phyloP scores from a whole-genome alignment of 2,113 vertebrate genomes.

The Callaeas wilsoni region DNA sequence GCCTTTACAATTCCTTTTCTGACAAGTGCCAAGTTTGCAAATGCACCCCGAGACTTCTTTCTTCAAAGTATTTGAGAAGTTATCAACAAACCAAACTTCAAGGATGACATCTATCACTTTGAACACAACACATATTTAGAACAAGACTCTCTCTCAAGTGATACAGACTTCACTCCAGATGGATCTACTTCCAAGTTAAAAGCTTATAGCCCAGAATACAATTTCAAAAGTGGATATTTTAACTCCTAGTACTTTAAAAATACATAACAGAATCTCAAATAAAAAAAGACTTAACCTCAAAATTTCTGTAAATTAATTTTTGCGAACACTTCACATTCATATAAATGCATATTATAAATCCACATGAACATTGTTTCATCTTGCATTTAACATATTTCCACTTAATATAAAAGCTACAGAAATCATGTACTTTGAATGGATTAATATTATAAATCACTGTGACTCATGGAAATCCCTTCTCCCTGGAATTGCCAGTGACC shows the following conservation, averaged over 20 bases:
- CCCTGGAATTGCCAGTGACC: neutral
- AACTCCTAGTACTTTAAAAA: slow-evolving; percentile 3
- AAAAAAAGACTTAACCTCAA: neutral
- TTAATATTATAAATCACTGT: neutral
- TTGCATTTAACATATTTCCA: neutral
- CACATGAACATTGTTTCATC: neutral
- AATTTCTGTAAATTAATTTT: neutral
- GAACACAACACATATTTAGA: slow-evolving; percentile 10
- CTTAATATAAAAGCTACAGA: neutral
- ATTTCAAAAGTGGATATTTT: neutral
- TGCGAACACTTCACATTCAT: neutral
- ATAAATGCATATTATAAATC: neutral
- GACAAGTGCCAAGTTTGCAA: neutral
- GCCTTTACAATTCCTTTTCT: neutral
- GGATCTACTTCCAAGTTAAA: slow-evolving; percentile 7
- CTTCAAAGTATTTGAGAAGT: slow-evolving; percentile 9
- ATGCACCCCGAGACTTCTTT: neutral
- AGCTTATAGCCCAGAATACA: neutral
- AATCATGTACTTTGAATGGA: neutral
- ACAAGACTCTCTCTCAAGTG: neutral
- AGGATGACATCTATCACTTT: neutral
- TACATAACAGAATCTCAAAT: neutral
- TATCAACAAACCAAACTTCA: slow-evolving; percentile 16
- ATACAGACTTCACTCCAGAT: neutral
- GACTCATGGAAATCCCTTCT: neutral